phyloP scores from a whole-genome alignment of 2,113 vertebrate genomes.

The Suncus etruscus region DNA sequence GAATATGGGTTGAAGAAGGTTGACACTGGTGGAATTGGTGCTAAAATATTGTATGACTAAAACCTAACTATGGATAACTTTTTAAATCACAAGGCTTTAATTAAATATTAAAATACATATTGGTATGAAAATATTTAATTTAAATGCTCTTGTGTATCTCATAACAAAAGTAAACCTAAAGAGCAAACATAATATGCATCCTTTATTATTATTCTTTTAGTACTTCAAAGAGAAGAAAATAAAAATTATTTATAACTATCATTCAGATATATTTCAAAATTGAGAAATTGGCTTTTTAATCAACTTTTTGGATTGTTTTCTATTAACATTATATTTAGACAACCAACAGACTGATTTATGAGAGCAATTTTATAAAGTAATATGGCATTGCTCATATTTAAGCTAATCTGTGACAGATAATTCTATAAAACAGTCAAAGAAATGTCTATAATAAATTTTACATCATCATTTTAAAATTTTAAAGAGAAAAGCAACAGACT shows the following conservation, averaged over 20 bases:
- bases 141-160: not conserved
- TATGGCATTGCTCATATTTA: not conserved
- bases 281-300: too few species aligned
- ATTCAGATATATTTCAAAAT: not conserved
- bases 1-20: too few species aligned
- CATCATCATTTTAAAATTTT: not conserved
- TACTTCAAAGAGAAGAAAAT: not conserved
- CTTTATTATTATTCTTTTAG: not conserved
- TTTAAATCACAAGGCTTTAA: too few species aligned
- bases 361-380: not conserved
- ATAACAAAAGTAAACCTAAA: not conserved
- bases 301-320: not conserved
- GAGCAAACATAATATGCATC: not conserved
- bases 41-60: too few species aligned
- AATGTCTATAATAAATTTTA: constrained; percentile 17
- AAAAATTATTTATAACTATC: not conserved
- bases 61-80: too few species aligned
- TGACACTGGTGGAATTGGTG: too few species aligned
- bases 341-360: not conserved
- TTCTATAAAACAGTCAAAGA: not conserved
- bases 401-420: not conserved
- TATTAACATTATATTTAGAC: not conserved
- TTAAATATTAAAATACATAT: too few species aligned
- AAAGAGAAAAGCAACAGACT: not conserved
- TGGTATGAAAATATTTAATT: not conserved